phyloP scores from a whole-genome alignment of 1,140 invertebrate genomes.

The Platorchestia sp. region DNA sequence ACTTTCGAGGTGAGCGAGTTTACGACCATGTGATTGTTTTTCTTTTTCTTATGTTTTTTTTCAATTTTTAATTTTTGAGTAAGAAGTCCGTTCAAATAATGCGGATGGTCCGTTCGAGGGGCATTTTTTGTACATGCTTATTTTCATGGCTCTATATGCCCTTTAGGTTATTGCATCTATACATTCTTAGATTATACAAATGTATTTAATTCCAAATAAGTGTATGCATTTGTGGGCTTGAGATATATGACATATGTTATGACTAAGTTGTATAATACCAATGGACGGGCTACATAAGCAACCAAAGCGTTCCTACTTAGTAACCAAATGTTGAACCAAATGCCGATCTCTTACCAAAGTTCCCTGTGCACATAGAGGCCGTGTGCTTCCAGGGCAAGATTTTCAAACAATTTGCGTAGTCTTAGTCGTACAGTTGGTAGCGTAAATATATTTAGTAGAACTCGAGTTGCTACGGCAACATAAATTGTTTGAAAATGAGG shows the following conservation, averaged over 20 bases:
- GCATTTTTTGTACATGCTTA: neutral
- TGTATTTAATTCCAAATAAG: too few species aligned
- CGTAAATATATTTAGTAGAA: too few species aligned
- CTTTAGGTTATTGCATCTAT: neutral
- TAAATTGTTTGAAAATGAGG: too few species aligned
- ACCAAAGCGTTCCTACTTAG: constrained; percentile 10
- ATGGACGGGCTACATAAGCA: neutral
- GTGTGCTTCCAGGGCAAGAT: neutral
- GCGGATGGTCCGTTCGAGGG: neutral
- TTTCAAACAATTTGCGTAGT: too few species aligned
- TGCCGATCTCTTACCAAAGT: neutral
- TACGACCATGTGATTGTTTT: neutral
- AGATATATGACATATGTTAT: neutral
- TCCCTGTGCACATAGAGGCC: neutral
- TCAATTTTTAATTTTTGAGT: neutral
- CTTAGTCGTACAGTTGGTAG: too few species aligned
- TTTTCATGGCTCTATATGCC: neutral
- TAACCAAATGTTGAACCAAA: constrained; percentile 25
- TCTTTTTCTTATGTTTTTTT: neutral
- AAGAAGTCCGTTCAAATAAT: neutral
- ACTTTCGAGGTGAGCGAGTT: neutral
- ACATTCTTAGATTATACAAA: too few species aligned
- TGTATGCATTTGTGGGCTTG: neutral
- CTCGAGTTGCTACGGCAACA: too few species aligned
- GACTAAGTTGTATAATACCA: neutral